Base-by-base conservation (phyloP, 1,140 invertebrate genomes). In the Drosophila willistoni region DNA sequence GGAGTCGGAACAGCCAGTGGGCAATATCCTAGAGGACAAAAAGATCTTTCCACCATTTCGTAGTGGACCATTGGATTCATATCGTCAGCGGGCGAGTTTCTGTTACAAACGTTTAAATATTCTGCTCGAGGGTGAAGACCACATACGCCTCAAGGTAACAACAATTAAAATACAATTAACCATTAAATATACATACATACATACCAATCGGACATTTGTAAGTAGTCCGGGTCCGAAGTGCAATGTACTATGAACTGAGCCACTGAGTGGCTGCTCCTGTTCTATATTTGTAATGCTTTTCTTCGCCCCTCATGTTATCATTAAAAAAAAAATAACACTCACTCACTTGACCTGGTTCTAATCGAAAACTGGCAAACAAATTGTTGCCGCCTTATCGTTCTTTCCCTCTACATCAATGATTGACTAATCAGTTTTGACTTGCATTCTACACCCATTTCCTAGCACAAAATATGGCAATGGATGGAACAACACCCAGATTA, bases 101-200 rank as follows among this genome's bases (percentile, higher is more conserved):
- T 94, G 97, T 87, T 98, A 97, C 96, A 96, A 96, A 79, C 94
- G 94, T 64, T 94, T 98, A 93, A 96, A 95, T 91, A 68, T 96
- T 3, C 93, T 95, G 75, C 93, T 97, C 19, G 95, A 97, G 78
- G 95, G 93, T 41, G 92, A 94, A 54, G 93, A 94, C 9, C 90
- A 91, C 51, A 90, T 95, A n/a, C 85, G 93, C 64, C 91, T 93
- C 55, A 94, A 95, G 92, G 95, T 95, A 93, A 12, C 17, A 22
- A 22, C 44, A 5, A 74, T 51, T 54, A 10, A 3, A 13, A 56
- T 60, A 41, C 34, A 66, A 67, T 55, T 67, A 29, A 17, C 63
- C 47, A 42, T 61, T 1, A 33, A 13, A 12, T 13, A 55, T 6
- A 29, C 29, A 29, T 29, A 6, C 29, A 29, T 6, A 29, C 29